Evolutionary conservation across 2,888 invertebrate genomes (phyloP), one percentile per base, ranked within the genome.

Genomic region (Clivina fossor): DNA sequence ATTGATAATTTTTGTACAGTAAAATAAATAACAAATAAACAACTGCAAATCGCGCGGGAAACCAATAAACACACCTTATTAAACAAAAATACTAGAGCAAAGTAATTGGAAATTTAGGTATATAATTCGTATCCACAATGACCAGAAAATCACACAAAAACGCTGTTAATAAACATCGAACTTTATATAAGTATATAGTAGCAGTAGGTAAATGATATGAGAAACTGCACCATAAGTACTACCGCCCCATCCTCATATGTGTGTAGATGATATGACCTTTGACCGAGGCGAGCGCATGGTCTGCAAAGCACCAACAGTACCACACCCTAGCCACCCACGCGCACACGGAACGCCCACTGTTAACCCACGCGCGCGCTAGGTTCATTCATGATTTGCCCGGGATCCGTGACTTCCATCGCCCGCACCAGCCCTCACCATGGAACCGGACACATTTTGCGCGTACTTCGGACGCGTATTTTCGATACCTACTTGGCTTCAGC

Each of bases 381-480:
- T 63, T 63, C 64, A 64, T 66, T 65, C 64, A 65, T 64, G 62
- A 53, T 53, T 60, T 60, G 63, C 65, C 66, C 64, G 64, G 65
- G 66, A 63, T 59, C n/a, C 58, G 19, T 53, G 51, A n/a, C n/a
- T 33, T 26, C 43, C 30, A 30, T 20, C 13, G 28, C 19, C 41
- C 16, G 20, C 37, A 37, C 18, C 40, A n/a, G n/a, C 43, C 28
- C 43, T 13, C 7, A 15, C 37, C 16, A 8, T 37, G 16, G 4
- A 37, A 8, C 11, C 37, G 11, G 11, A 16, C 16, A 22, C 40
- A 19, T 40, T 40, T 19, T 40, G 40, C 22, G 9, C 19, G 20
- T 19, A 19, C 20, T 4, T 19, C 19, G 19, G 40, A 11, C 22
- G 30, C 4, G n/a, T n/a, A 22, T 20, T 40, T 9, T 16, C 40